Conservation (phyloP, 2,888 invertebrate genomes). For the Brenthis daphne region DNA sequence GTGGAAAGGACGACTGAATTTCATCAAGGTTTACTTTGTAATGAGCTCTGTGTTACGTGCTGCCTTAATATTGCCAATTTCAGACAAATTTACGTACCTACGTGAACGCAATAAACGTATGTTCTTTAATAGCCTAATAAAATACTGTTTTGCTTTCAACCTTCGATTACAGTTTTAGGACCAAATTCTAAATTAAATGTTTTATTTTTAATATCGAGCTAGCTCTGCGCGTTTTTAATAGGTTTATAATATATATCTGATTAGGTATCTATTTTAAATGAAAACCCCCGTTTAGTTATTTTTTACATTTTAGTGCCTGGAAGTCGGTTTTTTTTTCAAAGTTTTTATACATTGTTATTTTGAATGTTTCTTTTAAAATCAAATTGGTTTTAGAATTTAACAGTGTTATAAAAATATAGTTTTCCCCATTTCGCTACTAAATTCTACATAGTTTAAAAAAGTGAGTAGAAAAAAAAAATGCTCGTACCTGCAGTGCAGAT, state of each 20-base stretch:
- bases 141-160: slow-evolving; percentile 21
- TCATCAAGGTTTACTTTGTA: slow-evolving; percentile 54
- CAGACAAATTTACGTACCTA: slow-evolving; percentile 22
- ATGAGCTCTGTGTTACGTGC: slow-evolving; percentile 58
- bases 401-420: background rate
- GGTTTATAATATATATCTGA: no score
- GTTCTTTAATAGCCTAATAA: slow-evolving; percentile 15
- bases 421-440: background rate
- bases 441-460: background rate
- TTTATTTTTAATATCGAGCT: no score
- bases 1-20: slow-evolving; percentile 42
- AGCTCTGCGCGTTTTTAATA: no score
- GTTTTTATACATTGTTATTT: no score
- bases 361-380: no score
- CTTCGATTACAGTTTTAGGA: slow-evolving; percentile 6
- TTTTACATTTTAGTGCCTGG: no score
- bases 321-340: no score
- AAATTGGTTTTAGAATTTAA: no score
- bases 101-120: slow-evolving; percentile 22
- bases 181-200: background rate
- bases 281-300: no score
- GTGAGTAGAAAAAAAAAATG: slow-evolving; percentile 3
- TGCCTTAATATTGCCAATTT: slow-evolving; percentile 42
- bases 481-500: slow-evolving; percentile 12
- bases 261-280: no score